These are phyloP conservation scores for Cariama cristata DNA, from an alignment of 2,113 vertebrate genomes.

Conservation along the genomic window DNA sequence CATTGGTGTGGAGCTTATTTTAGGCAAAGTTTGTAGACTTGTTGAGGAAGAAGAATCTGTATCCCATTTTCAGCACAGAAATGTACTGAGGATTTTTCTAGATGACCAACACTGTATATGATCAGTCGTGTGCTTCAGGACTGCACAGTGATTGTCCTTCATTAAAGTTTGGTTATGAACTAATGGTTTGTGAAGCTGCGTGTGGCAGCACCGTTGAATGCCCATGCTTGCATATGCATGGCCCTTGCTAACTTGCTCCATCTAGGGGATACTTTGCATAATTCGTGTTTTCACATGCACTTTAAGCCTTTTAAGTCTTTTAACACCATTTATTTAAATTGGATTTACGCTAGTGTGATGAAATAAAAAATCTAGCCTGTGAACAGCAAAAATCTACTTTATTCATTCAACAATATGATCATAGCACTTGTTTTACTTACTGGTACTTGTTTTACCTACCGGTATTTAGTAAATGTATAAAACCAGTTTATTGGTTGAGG, in stretches of 20 bases:
- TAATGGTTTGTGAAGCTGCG: neutral
- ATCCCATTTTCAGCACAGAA: neutral
- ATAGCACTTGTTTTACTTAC: neutral
- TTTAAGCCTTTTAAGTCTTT: neutral
- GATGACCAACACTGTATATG: neutral
- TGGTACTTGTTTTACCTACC: neutral
- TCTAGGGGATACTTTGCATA: slow-evolving; percentile 26
- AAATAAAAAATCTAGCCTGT: neutral
- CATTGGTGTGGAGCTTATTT: neutral
- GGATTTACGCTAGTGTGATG: neutral
- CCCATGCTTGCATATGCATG: neutral
- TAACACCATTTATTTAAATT: neutral
- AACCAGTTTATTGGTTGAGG: neutral
- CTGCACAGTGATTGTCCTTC: neutral
- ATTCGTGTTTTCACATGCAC: neutral
- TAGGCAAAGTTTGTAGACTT: neutral
- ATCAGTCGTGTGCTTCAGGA: neutral
- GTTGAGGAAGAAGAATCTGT: neutral
- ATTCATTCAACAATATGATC: neutral
- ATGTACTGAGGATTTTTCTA: neutral
- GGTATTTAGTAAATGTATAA: neutral
- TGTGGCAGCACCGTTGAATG: neutral
- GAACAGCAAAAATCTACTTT: neutral
- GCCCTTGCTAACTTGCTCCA: slow-evolving; percentile 53
- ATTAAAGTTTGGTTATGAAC: neutral